phyloP scores from a whole-genome alignment of 2,113 vertebrate species.

The Speoplatyrhinus poulsoni region DNA sequence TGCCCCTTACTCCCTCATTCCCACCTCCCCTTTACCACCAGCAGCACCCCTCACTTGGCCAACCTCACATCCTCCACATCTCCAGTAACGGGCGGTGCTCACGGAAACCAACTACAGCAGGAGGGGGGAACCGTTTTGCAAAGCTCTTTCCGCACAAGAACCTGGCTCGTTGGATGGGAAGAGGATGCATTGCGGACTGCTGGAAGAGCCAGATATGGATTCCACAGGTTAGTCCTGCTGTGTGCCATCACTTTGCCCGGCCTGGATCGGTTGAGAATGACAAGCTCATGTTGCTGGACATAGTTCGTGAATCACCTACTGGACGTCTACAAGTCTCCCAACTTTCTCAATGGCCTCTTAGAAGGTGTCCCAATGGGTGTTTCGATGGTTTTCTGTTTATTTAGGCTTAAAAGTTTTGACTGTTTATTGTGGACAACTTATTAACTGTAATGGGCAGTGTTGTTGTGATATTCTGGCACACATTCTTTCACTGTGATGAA shows the following conservation, averaged over 20 bases:
- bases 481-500: background rate
- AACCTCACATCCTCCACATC: conserved; percentile 77
- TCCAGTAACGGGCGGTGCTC: conserved; percentile 73
- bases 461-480: conserved; percentile 1
- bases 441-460: background rate
- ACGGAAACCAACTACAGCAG: conserved; percentile 64
- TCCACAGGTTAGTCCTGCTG: conserved; percentile 94
- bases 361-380: conserved; percentile 14
- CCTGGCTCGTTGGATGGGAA: conserved; percentile 91
- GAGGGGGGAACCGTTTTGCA: conserved; percentile 64
- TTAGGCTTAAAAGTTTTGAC: background rate
- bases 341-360: conserved; percentile 30
- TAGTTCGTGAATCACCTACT: conserved; percentile 24
- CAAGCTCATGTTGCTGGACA: conserved; percentile 27
- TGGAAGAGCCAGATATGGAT: conserved; percentile 99
- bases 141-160: conserved; percentile 82
- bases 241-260: conserved; percentile 25
- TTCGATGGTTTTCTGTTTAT: conserved; percentile 20
- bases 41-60: conserved; percentile 63
- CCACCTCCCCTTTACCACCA: conserved; percentile 39
- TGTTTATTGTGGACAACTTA: background rate
- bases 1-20: conserved; percentile 33
- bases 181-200: conserved; percentile 98
- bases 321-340: conserved; percentile 27
- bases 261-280: conserved; percentile 49